A percentile compares a stretch with the other conserved stretches of the same genome.
Conservation (phyloP, 2,888 invertebrate genomes). For the Seira musarum region DNA sequence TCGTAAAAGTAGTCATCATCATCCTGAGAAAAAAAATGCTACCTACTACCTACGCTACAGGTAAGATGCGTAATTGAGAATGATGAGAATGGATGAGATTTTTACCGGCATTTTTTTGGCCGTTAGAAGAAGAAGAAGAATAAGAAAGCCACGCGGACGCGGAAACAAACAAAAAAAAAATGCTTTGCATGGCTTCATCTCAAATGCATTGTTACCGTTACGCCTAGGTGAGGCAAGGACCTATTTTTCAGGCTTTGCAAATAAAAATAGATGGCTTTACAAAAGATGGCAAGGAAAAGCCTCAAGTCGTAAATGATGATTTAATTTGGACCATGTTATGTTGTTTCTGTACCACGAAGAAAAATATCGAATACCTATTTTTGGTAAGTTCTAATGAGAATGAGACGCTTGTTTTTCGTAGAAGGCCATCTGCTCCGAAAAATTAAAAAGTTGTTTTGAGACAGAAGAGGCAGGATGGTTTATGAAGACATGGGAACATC, state of each 20-base stretch:
- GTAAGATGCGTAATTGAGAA: background rate
- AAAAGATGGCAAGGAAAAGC: background rate
- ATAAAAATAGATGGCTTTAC: conserved; percentile 2
- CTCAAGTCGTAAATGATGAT: background rate
- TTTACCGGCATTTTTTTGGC: conserved; percentile 11
- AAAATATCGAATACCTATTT: background rate
- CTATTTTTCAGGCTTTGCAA: background rate
- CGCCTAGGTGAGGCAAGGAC: background rate
- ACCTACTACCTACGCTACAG: no score
- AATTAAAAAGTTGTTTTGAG: background rate
- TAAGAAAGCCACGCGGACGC: conserved; percentile 6
- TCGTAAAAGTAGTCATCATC: no score
- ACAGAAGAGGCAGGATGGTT: background rate
- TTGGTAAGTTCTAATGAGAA: background rate
- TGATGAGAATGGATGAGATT: background rate
- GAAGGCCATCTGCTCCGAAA: conserved; percentile 17
- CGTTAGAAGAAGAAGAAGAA: background rate
- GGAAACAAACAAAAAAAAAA: background rate
- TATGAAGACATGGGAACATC: background rate
- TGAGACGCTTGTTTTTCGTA: conserved; percentile 1
- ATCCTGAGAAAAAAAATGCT: background rate
- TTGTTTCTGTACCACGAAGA: background rate
- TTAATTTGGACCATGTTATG: background rate
- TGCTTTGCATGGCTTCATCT: background rate
- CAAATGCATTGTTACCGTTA: conserved; percentile 6